Conservation (phyloP, 1,140 invertebrate species). For the Chironomus striatipennis region DNA sequence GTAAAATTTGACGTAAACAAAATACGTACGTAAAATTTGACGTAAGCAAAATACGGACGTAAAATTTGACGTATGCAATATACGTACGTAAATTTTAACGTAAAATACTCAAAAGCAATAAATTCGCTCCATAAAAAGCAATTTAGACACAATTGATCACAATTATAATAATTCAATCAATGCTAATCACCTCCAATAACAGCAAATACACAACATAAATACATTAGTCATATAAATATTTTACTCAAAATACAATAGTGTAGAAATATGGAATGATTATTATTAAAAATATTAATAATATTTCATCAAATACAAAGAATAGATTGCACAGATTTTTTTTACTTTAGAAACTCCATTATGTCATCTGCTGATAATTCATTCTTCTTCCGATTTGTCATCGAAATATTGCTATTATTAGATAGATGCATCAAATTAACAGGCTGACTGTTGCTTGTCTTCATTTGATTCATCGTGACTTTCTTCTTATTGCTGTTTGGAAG, state of each 20-base stretch:
- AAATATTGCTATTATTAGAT: neutral
- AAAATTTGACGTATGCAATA: too few relatives aligned
- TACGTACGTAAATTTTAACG: too few relatives aligned
- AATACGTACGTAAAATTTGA: too few relatives aligned
- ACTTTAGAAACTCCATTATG: slow-evolving; percentile 3
- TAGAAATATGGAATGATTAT: neutral
- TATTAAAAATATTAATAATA: too few relatives aligned
- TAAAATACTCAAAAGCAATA: too few relatives aligned
- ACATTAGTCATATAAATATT: neutral
- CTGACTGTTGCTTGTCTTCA: neutral
- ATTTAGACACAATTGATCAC: too few relatives aligned
- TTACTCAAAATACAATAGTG: neutral
- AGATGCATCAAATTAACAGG: neutral
- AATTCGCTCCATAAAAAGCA: too few relatives aligned
- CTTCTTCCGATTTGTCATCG: neutral
- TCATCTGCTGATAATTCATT: neutral
- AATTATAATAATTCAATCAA: neutral
- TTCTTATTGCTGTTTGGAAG: neutral
- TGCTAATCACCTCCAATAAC: neutral
- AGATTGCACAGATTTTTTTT: neutral
- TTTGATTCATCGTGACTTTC: slow-evolving; percentile 2
- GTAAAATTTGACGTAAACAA: too few relatives aligned
- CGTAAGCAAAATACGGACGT: too few relatives aligned
- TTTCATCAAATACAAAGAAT: neutral
- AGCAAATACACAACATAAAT: neutral